Evolutionary conservation across 2,113 vertebrate genomes (phyloP).

Genomic region (Aspidoscelis tigris): DNA sequence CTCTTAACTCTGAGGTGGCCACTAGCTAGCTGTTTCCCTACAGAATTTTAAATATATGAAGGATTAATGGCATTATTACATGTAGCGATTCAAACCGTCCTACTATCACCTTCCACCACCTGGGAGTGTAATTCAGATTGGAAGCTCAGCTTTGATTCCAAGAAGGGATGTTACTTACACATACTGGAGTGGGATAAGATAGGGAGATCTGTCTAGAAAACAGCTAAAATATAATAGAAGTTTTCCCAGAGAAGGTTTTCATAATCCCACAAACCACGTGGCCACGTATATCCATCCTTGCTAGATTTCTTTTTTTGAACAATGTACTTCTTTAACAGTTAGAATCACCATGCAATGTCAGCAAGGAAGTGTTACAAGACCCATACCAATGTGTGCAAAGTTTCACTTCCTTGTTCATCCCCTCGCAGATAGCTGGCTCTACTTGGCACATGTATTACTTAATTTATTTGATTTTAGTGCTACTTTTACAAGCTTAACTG

Average conservation of each 20-base stretch:
- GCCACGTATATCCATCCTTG: background rate
- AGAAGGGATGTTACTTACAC: background rate
- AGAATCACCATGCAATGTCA: background rate
- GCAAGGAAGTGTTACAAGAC: background rate
- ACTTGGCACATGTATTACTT: background rate
- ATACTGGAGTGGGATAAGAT: background rate
- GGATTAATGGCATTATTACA: background rate
- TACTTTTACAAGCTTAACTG: background rate
- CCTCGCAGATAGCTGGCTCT: conserved; percentile 16
- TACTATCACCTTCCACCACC: conserved; percentile 28
- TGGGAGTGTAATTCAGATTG: background rate
- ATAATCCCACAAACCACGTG: background rate
- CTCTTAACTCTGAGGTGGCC: background rate
- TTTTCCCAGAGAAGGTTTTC: background rate
- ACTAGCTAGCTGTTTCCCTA: background rate
- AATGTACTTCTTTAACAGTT: background rate
- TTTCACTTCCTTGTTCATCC: background rate
- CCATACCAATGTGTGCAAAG: rapidly evolving
- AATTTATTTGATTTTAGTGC: too few species aligned
- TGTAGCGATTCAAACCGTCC: background rate
- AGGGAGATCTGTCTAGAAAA: background rate
- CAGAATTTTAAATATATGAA: conserved; percentile 15
- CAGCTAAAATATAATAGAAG: background rate
- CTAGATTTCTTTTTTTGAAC: conserved; percentile 18
- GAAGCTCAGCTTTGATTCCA: background rate